A percentile compares a stretch with the other conserved stretches of the same genome.
Conservation (phyloP, 2,888 invertebrate species). For the Crossocerus cetratus region DNA sequence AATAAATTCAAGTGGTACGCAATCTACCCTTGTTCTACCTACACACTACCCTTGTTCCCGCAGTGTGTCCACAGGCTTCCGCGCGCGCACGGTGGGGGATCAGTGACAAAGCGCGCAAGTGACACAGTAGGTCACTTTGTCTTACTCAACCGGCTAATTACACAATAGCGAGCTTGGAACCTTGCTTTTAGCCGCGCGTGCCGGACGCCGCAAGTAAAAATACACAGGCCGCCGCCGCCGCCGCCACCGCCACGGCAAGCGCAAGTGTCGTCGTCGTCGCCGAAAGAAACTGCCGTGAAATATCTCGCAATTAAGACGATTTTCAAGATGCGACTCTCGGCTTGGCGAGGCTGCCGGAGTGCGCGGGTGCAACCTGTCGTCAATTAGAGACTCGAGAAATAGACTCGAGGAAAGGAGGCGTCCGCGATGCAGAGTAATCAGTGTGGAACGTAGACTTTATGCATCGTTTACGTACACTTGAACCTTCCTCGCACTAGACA, state of each 20-base stretch:
- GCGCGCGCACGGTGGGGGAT: neutral
- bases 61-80: neutral
- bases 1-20: too few relatives aligned
- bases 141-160: conserved; percentile 19
- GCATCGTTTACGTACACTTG: too few relatives aligned
- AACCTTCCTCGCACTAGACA: too few relatives aligned
- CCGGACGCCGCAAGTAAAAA: conserved; percentile 17
- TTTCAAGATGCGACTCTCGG: neutral
- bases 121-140: conserved; percentile 12
- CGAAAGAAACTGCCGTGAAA: conserved; percentile 2
- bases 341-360: neutral
- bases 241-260: too few relatives aligned
- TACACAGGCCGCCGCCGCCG: neutral
- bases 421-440: too few relatives aligned
- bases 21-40: too few relatives aligned
- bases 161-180: conserved; percentile 18
- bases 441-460: too few relatives aligned
- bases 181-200: conserved; percentile 15
- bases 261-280: neutral
- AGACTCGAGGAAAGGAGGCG: too few relatives aligned
- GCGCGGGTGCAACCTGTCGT: neutral
- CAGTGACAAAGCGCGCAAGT: conserved; percentile 1
- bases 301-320: neutral
- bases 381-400: neutral
- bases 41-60: too few relatives aligned